Base-by-base conservation (phyloP, 1,140 invertebrate species). In the Apis laboriosa region DNA sequence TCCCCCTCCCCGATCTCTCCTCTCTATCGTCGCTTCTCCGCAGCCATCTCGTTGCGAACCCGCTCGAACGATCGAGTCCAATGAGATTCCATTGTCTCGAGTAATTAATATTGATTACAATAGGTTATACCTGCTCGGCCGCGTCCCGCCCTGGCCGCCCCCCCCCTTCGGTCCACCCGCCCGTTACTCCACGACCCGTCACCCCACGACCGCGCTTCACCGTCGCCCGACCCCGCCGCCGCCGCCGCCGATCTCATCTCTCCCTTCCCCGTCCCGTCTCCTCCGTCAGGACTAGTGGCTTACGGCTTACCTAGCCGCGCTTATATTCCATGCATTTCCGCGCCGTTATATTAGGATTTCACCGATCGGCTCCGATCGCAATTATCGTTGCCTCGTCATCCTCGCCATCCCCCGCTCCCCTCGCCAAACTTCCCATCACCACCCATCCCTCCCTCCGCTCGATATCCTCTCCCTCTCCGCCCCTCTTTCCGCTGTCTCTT, bases 51-150 rank as follows among this genome's bases (percentile, higher is more conserved):
- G 78, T 87, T 80, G 83, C 84, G 84, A 88, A 86, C 83, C 80
- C 90, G 89, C 90, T 90, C 91, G 86, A 93, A 93, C 93, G 92
- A 94, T 94, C 92, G 90, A 94, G 90, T 94, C 92, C 93, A 94
- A 94, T 94, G 93, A 94, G 93, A 94, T 94, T 93, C 92, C 92
- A 94, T 94, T 94, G 93, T 94, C 93, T 93, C 92, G 92, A 93
- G 93, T 94, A 94, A 94, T 94, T 94, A 94, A 94, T 94, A 94
- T 93, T 93, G 92, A 93, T 93, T 93, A 93, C 92, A 93, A 93
- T 93, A 90, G 93, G 91, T 92, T 93, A 92, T 93, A 92, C 92
- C 92, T 93, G 91, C 86, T 90, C 88, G 84, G 72, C 86, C 87
- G 88, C 90, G 88, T 86, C 89, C 80, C 70, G 67, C 77, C 43